Percentiles rank a stretch among this genome's conserved stretches.
Evolutionary conservation across 2,888 invertebrate genomes (phyloP).

Genomic region (Ligdia adustata): DNA sequence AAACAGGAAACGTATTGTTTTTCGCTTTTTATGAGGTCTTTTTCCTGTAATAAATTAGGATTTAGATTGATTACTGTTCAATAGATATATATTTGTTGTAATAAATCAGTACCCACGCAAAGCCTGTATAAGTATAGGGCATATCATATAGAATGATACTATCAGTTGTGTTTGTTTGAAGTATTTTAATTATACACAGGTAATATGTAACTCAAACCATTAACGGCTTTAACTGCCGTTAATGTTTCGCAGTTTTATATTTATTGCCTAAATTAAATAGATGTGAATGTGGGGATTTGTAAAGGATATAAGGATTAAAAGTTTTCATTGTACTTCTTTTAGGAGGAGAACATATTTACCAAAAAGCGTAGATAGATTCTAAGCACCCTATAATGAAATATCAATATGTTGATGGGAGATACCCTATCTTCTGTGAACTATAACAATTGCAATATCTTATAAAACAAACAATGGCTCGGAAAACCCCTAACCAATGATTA

Average conservation of each 20-base stretch:
- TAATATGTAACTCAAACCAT: conserved; percentile 1
- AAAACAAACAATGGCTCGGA: conserved; percentile 67
- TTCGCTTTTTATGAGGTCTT: conserved; percentile 12
- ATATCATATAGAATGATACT: too few relatives aligned
- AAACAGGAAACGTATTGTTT: conserved; percentile 9
- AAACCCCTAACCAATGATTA: conserved; percentile 65
- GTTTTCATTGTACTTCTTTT: too few relatives aligned
- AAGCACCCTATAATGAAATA: background rate
- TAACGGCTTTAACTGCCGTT: background rate
- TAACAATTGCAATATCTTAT: conserved; percentile 44
- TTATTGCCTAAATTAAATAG: too few relatives aligned
- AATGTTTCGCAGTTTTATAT: too few relatives aligned
- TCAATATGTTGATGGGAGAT: conserved; percentile 15
- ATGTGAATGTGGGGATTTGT: too few relatives aligned
- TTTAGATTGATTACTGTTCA: background rate
- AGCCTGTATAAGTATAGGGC: too few relatives aligned
- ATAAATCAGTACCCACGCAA: too few relatives aligned
- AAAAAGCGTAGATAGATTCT: too few relatives aligned
- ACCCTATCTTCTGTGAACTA: conserved; percentile 30
- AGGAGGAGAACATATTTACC: too few relatives aligned
- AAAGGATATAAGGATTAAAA: too few relatives aligned
- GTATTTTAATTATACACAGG: conserved; percentile 8
- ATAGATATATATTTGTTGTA: too few relatives aligned
- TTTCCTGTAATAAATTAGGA: conserved; percentile 6
- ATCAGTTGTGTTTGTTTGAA: too few relatives aligned